Evolutionary conservation across 2,797 vertebrate species (phyloP).

Genomic region (Caiman crocodilus): DNA sequence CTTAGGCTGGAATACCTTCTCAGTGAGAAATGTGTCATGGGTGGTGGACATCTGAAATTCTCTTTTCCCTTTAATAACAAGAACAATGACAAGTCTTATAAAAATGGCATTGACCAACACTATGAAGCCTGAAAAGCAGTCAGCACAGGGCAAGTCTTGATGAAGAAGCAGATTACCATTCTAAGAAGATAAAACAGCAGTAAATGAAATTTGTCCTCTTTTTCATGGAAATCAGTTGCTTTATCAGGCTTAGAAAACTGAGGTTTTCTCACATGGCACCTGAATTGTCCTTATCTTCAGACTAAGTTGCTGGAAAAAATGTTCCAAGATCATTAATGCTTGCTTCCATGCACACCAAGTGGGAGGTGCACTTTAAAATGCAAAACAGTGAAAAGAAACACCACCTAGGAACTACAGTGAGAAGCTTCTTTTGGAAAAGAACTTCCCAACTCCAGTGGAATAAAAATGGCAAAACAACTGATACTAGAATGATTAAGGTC

Average conservation of each 20-base stretch:
- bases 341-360: not conserved
- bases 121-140: not conserved
- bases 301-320: not conserved
- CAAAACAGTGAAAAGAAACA: not conserved
- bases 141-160: not conserved
- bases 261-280: not conserved
- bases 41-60: not conserved
- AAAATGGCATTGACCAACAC: not conserved
- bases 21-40: not conserved
- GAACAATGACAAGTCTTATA: not conserved
- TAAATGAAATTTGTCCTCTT: not conserved
- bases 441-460: not conserved
- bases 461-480: not conserved
- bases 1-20: not conserved
- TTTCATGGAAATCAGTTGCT: not conserved
- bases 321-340: not conserved
- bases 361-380: not conserved
- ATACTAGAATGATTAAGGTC: too few relatives aligned
- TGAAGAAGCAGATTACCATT: not conserved
- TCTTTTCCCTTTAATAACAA: not conserved
- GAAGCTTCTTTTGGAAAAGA: not conserved
- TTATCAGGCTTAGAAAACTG: constrained; percentile 18
- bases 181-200: not conserved
- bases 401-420: not conserved
- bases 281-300: not conserved